Conservation (phyloP, 2,797 vertebrate genomes). For the Amniataba percoides region DNA sequence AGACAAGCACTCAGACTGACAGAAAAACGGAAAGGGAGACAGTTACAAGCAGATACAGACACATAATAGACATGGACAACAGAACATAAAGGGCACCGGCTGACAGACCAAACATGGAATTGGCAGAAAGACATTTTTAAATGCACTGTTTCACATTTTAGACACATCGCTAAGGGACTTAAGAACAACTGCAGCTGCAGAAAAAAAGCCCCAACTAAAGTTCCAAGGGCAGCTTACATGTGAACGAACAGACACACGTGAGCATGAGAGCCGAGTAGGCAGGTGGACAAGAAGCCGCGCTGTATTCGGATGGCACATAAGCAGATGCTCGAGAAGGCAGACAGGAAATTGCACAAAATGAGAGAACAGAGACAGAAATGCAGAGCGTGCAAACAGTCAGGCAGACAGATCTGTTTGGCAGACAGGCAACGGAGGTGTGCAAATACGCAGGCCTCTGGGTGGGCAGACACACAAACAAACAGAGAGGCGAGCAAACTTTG, state of each 20-base stretch:
- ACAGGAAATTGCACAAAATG: background rate
- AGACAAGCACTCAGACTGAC: conserved; percentile 20
- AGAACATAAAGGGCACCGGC: conserved; percentile 10
- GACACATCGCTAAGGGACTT: background rate
- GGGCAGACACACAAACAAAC: conserved; percentile 56
- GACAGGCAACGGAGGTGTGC: conserved; percentile 45
- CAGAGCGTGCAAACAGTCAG: conserved; percentile 5
- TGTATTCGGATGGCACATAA: conserved; percentile 27
- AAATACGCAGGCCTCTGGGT: conserved; percentile 53
- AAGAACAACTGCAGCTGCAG: background rate
- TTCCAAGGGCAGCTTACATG: background rate
- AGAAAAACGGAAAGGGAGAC: conserved; percentile 4
- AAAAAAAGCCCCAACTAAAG: background rate
- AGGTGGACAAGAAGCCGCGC: conserved; percentile 5
- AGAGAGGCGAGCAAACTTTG: conserved; percentile 41
- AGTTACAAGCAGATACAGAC: conserved; percentile 24
- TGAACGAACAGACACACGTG: background rate
- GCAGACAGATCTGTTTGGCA: conserved; percentile 46
- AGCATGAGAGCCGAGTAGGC: conserved; percentile 20
- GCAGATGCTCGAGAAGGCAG: conserved; percentile 17
- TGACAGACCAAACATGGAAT: conserved; percentile 5
- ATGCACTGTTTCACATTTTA: conserved; percentile 19
- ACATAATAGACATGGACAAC: conserved; percentile 15
- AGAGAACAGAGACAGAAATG: conserved; percentile 18
- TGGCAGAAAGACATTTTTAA: background rate